Evolutionary conservation across 2,113 vertebrate genomes (phyloP), one percentile per base, ranked within the genome.

Genomic region (Ptilonorhynchus violaceus): DNA sequence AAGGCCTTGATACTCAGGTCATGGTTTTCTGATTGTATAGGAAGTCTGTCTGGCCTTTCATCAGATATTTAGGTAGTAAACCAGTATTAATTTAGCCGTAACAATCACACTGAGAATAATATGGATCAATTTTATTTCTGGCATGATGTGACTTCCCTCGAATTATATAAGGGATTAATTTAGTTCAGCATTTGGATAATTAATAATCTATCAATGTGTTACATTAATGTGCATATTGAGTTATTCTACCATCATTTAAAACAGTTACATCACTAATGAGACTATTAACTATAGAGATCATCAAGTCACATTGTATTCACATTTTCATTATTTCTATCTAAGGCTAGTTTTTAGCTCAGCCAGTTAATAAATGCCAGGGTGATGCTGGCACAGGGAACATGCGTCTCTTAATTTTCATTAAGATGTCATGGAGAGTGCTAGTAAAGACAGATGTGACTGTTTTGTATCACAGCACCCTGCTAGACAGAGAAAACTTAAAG

Each of bases 221-320:
- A 47, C 85, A 77, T 93, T 94, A 95, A 68, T 85, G 83, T 95
- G 84, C 81, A 94, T 94, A 95, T 72, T 96, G 95, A 98, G 83
- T 96, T 97, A 96, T 96, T 97, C 75, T 90, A 67, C 68, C 66
- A 84, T 97, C 88, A 93, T 96, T 97, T 95, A 94, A 98, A 97
- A 85, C 13, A 15, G 94, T 92, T 85, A 83, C 91, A 85, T 86
- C 91, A 69, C 91, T 97, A 97, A 97, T 96, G 81, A 52, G 93
- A 96, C 96, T 91, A 97, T 96, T 97, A 97, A 97, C 68, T 95
- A 86, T 56, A 93, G 86, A 91, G 67, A 90, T 59, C 69, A 78
- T 96, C 83, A 92, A 95, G 87, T 85, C 86, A 92, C 81, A 69
- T 35, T 92, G 86, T 79, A 97, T 97, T 96, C 82, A 77, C 66